These are phyloP conservation scores for Zoanthus sociatus DNA, from an alignment of 92 coral and sea anemone species.

Conservation along the genomic window DNA sequence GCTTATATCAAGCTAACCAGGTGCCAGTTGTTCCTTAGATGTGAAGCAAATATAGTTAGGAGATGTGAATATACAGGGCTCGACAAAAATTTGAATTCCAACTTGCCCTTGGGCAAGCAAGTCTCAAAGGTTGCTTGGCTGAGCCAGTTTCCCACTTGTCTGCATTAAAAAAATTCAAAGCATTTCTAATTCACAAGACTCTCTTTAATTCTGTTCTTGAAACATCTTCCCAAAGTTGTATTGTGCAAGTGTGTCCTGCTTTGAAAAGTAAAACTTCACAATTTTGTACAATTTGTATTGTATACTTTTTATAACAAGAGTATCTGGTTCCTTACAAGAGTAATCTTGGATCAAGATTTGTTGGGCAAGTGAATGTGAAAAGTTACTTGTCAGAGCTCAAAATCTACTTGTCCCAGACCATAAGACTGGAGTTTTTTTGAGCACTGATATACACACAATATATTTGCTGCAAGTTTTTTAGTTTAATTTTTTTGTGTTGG, in stretches of 20 bases:
- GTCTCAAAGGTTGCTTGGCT: not conserved
- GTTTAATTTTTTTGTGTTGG: not conserved
- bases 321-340: too few species aligned
- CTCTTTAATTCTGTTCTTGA: not conserved
- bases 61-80: slow-evolving; percentile 2
- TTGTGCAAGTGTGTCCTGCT: not conserved
- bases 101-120: not conserved
- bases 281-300: not conserved
- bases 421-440: slow-evolving; percentile 37
- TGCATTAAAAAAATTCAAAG: not conserved
- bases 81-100: not conserved
- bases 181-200: not conserved
- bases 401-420: slow-evolving; percentile 44
- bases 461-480: not conserved
- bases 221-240: not conserved
- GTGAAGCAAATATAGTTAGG: slow-evolving; percentile 9
- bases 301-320: not conserved
- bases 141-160: too few species aligned
- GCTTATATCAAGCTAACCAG: slow-evolving; percentile 6
- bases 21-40: not conserved
- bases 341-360: too few species aligned
- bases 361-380: slow-evolving; percentile 31
- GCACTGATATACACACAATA: slow-evolving; percentile 32
- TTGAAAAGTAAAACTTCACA: not conserved
- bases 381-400: slow-evolving; percentile 39